Base-by-base conservation (phyloP, 2,113 vertebrate species). In the Tapirus terrestris region DNA sequence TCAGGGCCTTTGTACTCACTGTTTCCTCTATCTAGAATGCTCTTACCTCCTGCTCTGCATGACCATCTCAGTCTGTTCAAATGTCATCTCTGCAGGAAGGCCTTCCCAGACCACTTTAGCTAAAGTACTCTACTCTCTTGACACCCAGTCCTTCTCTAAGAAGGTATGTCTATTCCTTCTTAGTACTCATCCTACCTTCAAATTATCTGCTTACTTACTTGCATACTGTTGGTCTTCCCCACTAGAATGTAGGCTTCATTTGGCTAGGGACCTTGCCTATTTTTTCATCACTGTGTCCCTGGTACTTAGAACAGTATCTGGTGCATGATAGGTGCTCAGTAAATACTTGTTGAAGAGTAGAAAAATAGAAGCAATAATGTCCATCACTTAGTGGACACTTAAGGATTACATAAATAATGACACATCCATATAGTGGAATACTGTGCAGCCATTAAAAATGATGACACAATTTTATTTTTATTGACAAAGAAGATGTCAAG, bases 271-370 rank as follows among this genome's bases (percentile, higher is more conserved):
- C n/a, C 39, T 86, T 72, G 60, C 89, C 56, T 86, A 0, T 60
- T 12, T 63, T 60, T 60, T 93, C 31, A 65, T 31, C 31, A 45
- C 65, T 75, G 39, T 73, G 29, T 81, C 43, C n/a, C 65, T 81
- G 48, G 56, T 51, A 60, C 48, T 84, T 51, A 70, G 43, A 95
- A 83, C 25, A 89, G 18, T 53, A 72, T 43, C 39, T 86, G 58
- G n/a, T 31, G 48, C 3, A 1, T 89, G 65, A 11, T 31, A 75
- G 58, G 63, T 79, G 20, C 76, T 91, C n/a, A 68, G 77, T 85
- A 56, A 91, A 95, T 94, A 92, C 60, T 80, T 88, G 48, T 17
- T 89, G 53, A 72, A 75, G 58, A 88, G 56, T 53, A 80, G 73
- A 91, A 84, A 58, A 91, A 65, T 58, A 60, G 18, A 73, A 94